Percentiles rank a stretch among this genome's conserved stretches.
These are phyloP conservation scores for Limulus polyphemus DNA, from an alignment of 2,888 invertebrate genomes.

Conservation along the genomic window DNA sequence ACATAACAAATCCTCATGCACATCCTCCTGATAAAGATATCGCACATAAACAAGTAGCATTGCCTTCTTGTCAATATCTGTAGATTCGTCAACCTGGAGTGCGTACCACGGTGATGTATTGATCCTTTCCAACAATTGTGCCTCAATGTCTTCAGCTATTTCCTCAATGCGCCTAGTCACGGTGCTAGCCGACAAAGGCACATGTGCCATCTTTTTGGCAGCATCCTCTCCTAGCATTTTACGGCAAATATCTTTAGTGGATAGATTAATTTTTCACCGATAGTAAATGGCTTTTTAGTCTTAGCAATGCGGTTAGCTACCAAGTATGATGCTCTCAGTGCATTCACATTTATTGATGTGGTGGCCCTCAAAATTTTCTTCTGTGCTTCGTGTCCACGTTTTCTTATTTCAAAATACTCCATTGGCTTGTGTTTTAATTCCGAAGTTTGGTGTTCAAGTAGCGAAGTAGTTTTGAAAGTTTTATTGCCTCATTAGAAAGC, in stretches of 20 bases:
- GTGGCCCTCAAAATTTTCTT: too few relatives aligned
- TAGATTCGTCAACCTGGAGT: slow-evolving; percentile 12
- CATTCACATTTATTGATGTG: too few relatives aligned
- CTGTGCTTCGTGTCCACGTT: too few relatives aligned
- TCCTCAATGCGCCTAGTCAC: slow-evolving; percentile 4
- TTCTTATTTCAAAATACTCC: too few relatives aligned
- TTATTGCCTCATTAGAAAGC: too few relatives aligned
- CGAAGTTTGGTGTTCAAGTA: too few relatives aligned
- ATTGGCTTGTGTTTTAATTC: too few relatives aligned
- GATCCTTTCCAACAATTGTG: slow-evolving; percentile 9
- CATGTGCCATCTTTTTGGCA: slow-evolving; percentile 9
- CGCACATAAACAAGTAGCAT: slow-evolving; percentile 15
- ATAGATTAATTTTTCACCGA: slow-evolving; percentile 6
- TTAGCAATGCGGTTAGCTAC: slow-evolving; percentile 14
- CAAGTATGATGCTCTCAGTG: slow-evolving; percentile 9
- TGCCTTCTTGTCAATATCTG: slow-evolving; percentile 42
- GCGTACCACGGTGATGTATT: slow-evolving; percentile 7
- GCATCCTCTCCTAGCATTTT: slow-evolving; percentile 6
- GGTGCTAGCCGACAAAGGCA: slow-evolving; percentile 6
- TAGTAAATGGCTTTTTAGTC: slow-evolving; percentile 10
- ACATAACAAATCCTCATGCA: slow-evolving; percentile 6
- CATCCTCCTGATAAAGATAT: slow-evolving; percentile 12
- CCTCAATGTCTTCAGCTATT: slow-evolving; percentile 9
- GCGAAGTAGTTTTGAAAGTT: too few relatives aligned
- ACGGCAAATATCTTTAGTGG: slow-evolving; percentile 6